Conservation (phyloP, 2,113 vertebrate genomes). For the Calidris pygmaea region DNA sequence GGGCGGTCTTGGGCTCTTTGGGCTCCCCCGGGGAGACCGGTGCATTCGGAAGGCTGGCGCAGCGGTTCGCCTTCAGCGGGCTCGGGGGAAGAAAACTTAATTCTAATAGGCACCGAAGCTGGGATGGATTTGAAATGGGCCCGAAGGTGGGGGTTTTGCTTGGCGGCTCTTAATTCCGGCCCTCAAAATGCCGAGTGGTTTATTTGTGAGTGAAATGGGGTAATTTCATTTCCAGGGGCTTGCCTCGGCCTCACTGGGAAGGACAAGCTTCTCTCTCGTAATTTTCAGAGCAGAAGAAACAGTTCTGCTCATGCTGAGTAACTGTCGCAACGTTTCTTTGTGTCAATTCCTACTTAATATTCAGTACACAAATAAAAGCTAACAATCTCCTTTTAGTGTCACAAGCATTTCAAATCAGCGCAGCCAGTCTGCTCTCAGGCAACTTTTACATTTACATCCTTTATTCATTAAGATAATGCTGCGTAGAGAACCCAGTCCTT, state of each 20-base stretch:
- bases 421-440: background rate
- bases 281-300: background rate
- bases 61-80: background rate
- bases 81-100: background rate
- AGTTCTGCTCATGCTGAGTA: background rate
- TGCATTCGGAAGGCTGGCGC: background rate
- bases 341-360: background rate
- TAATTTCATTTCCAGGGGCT: background rate
- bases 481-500: fast-evolving
- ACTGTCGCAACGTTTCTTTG: background rate
- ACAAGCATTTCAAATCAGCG: background rate
- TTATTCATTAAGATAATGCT: background rate
- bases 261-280: background rate
- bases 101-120: background rate
- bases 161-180: background rate
- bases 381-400: background rate
- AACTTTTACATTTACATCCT: background rate
- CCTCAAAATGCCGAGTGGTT: background rate
- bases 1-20: background rate
- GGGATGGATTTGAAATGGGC: background rate
- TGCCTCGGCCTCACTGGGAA: background rate
- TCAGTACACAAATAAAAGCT: background rate
- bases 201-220: background rate
- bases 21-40: background rate
- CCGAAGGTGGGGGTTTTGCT: background rate